Conservation (phyloP, 2,797 vertebrate genomes). For the Apodemus agrarius region DNA sequence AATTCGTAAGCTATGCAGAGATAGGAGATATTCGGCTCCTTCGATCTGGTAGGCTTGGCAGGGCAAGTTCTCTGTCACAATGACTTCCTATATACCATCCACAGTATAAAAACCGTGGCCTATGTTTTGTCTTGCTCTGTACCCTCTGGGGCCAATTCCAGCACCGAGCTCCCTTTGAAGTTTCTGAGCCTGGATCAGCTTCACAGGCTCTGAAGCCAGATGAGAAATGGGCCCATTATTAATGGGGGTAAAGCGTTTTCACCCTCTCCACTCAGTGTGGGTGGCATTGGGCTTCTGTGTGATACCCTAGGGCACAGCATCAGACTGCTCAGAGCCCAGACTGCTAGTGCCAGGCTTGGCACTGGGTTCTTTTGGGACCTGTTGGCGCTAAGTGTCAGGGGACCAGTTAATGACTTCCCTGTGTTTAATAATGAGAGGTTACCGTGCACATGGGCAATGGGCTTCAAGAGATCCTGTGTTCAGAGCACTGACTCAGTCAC, state of each 20-base stretch:
- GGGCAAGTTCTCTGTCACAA: slow-evolving; percentile 59
- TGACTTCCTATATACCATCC: slow-evolving; percentile 77
- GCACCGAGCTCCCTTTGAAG: slow-evolving; percentile 78
- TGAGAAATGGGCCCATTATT: slow-evolving; percentile 81
- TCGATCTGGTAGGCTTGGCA: slow-evolving; percentile 65
- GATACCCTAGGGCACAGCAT: slow-evolving; percentile 44
- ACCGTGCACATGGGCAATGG: not conserved
- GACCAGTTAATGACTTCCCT: not conserved
- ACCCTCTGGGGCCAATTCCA: slow-evolving; percentile 79
- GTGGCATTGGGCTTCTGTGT: slow-evolving; percentile 70
- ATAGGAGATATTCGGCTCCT: slow-evolving; percentile 21
- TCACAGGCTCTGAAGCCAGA: slow-evolving; percentile 76
- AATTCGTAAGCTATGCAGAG: not conserved
- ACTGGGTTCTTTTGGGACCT: slow-evolving; percentile 6
- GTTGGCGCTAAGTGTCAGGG: not conserved
- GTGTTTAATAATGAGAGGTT: not conserved
- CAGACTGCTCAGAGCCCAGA: not conserved
- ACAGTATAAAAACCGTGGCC: slow-evolving; percentile 63
- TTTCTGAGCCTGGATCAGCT: slow-evolving; percentile 73
- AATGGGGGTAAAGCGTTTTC: slow-evolving; percentile 69
- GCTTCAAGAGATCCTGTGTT: not conserved
- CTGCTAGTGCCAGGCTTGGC: slow-evolving; percentile 6
- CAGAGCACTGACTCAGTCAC: not conserved
- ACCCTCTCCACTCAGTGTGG: slow-evolving; percentile 74
- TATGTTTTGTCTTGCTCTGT: slow-evolving; percentile 81